Base-by-base conservation (phyloP, 2,113 vertebrate species). In the Eupsittula cactorum region DNA sequence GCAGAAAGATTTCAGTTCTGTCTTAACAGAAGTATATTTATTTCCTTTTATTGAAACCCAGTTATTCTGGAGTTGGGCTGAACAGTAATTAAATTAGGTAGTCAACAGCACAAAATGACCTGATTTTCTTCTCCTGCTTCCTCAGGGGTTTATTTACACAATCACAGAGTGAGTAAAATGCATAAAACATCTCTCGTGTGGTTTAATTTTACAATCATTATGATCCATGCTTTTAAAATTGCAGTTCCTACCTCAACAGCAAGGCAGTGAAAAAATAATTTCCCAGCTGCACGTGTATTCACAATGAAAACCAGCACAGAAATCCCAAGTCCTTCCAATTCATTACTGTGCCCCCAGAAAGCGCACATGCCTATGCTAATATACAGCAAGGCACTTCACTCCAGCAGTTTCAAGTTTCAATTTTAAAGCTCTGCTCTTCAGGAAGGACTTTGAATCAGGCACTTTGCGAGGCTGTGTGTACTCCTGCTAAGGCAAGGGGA, bases 71-170 rank as follows among this genome's bases (percentile, higher is more conserved):
- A 96, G 57, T 57, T 95, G 65, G 69, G 41, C 93, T 94, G 95
- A 96, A 90, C 78, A 79, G 84, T 94, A 92, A 95, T 96, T 95
- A 86, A 88, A 73, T 94, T 77, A 82, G 33, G n/a, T 70, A 74
- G 63, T 92, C 82, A 96, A 79, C 62, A 96, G 86, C 29, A 91
- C 59, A 74, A 71, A 90, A 69, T 47, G 42, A 71, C 80, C 35
- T 52, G 46, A 80, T 95, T 97, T 83, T 93, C 78, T 64, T 88
- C 71, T 88, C 55, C 88, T 90, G 49, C 89, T 19, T 74, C 73
- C 49, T 64, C 70, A 37, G 75, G 41, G 60, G 55, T 86, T 92
- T 77, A 88, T 86, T 76, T 91, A 50, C 25, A 76, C 64, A 37
- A 81, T 47, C 39, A 63, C 29, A 76, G 49, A 65, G 29, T 39